Base-by-base conservation (phyloP, 2,888 invertebrate species). In the Miltochrista miniata region DNA sequence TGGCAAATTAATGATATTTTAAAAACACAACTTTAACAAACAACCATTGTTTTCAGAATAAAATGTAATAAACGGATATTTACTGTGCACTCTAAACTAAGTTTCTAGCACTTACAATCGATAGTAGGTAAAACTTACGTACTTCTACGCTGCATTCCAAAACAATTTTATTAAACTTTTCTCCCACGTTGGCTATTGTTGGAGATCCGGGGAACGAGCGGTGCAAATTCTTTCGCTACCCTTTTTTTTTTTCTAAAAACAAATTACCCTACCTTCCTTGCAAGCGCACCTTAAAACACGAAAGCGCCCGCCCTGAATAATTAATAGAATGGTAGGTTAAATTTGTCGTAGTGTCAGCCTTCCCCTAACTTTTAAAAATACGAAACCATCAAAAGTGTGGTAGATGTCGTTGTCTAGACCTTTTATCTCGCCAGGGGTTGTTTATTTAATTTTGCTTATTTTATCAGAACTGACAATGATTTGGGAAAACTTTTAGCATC, bases 281-380 rank as follows among this genome's bases (percentile, higher is more conserved):
- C 83, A 75, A 81, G 78, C 87, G 80, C 87, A 90, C 90, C 90
- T 90, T 85, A 76, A 81, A 86, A 85, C 81, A 83, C 79, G 86
- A 85, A 83, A 79, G 84, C 85, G 78, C 78, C 87, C 5, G 78
- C 85, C 85, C 83, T 90, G 90, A 90, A 90, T 91, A 91, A 90
- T 90, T 91, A 90, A 91, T 90, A 90, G 89, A 89, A 90, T 89
- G 85, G 86, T 82, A 90, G 88, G 89, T 90, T 88, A 90, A 90
- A 90, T 85, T 90, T 86, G 81, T 87, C 87, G 74, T 84, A 90
- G 90, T 90, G 90, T 90, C 90, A 90, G 86, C 86, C 86, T 83
- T 87, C 87, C 90, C 90, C 87, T 75, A 85, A 88, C 83, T 87
- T 89, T 81, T 74, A 63, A 87, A 90, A 90, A 87, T 82, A 86